Evolutionary conservation across 2,113 vertebrate genomes (phyloP).

Genomic region (Acanthochromis polyacanthus): DNA sequence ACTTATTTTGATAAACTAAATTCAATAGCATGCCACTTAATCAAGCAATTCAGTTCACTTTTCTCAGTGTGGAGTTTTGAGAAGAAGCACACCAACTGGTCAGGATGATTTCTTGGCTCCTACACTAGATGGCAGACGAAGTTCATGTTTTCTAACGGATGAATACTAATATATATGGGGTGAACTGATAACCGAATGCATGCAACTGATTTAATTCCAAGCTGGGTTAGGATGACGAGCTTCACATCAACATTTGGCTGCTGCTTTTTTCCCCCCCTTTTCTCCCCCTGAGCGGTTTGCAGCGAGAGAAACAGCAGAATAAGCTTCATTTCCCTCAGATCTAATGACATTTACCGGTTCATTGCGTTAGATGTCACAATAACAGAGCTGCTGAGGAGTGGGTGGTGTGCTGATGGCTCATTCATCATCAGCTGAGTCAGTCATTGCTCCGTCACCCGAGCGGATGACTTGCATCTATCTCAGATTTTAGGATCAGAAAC

Average conservation of each 20-base stretch:
- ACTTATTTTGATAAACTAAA: too few species aligned
- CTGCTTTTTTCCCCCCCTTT: background rate
- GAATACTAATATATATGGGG: background rate
- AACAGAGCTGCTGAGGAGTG: conserved; percentile 29
- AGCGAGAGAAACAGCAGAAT: background rate
- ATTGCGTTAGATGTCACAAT: conserved; percentile 40
- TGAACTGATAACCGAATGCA: background rate
- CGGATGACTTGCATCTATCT: conserved; percentile 14
- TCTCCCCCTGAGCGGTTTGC: too few species aligned
- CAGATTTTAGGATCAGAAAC: background rate
- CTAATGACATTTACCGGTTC: conserved; percentile 30
- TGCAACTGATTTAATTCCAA: background rate
- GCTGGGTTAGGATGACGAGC: background rate
- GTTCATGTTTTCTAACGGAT: background rate
- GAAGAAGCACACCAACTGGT: too few species aligned
- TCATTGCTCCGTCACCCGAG: background rate
- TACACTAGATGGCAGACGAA: conserved; percentile 59
- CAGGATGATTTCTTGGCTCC: background rate
- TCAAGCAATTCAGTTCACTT: too few species aligned
- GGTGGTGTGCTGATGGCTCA: conserved; percentile 26
- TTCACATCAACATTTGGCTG: background rate
- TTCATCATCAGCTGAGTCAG: conserved; percentile 52
- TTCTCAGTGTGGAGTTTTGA: background rate
- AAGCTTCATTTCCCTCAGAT: conserved; percentile 5
- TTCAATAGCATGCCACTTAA: too few species aligned